Evolutionary conservation across 2,888 invertebrate species (phyloP).

Genomic region (Brassicogethes aeneus): DNA sequence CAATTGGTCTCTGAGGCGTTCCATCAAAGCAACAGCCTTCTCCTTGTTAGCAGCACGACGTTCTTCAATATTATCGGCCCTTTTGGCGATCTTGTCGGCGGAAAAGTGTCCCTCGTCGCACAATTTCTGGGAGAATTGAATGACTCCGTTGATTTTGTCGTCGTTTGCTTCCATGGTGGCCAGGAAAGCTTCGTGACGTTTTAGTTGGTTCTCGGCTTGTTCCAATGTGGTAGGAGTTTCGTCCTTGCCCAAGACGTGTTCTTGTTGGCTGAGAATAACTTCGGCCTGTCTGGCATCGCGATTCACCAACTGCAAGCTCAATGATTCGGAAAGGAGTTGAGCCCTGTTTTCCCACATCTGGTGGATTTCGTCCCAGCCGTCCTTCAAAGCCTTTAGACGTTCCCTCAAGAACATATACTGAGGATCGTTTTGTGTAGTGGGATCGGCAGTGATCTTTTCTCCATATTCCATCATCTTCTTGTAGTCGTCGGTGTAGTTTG

Average conservation of each 20-base stretch:
- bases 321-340: constrained; percentile 84
- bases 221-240: constrained; percentile 91
- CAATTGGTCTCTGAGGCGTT: constrained; percentile 86
- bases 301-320: constrained; percentile 92
- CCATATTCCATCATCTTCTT: constrained; percentile 98
- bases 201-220: constrained; percentile 94
- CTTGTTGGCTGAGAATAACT: constrained; percentile 95
- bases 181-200: constrained; percentile 97
- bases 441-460: constrained; percentile 83
- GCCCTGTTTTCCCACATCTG: constrained; percentile 99
- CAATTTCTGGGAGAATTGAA: constrained; percentile 85
- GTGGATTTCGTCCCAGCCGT: constrained; percentile 98
- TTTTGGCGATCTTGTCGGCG: constrained; percentile 91
- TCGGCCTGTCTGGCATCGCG: constrained; percentile 97
- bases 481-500: constrained; percentile 97
- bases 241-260: constrained; percentile 93
- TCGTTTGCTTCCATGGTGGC: constrained; percentile 99
- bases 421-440: constrained; percentile 86
- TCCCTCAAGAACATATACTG: constrained; percentile 99
- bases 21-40: constrained; percentile 84
- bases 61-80: constrained; percentile 89
- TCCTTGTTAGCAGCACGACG: constrained; percentile 83
- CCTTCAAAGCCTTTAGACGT: constrained; percentile 93
- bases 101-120: constrained; percentile 94
- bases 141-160: constrained; percentile 95